Conservation (phyloP, 2,797 vertebrate genomes). For the Cryptoprocta ferox region DNA sequence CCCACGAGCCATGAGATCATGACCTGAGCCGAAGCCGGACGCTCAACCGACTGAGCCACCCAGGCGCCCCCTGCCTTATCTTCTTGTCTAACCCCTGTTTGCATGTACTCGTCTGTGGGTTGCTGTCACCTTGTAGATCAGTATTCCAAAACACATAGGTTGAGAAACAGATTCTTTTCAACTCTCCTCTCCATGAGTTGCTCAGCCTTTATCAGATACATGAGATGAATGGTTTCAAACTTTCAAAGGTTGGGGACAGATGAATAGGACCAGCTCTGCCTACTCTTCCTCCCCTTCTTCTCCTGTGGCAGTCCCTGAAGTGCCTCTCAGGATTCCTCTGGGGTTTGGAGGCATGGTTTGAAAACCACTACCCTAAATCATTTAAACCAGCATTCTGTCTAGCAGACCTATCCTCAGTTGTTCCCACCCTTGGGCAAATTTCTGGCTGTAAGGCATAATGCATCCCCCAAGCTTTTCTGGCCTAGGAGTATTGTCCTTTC, state of each 20-base stretch:
- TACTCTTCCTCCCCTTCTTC: neutral
- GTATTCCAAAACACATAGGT: neutral
- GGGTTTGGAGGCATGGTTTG: neutral
- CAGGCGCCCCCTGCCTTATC: too few species aligned
- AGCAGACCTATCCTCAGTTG: neutral
- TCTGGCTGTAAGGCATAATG: neutral
- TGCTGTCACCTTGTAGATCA: neutral
- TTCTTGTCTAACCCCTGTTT: slow-evolving; percentile 31
- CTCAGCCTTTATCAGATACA: neutral
- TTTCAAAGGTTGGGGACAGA: neutral
- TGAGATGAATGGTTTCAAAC: neutral
- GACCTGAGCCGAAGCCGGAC: too few species aligned
- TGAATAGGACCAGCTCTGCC: neutral
- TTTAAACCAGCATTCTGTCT: neutral
- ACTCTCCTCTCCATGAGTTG: neutral
- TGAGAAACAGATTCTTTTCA: slow-evolving; percentile 37
- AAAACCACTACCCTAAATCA: neutral
- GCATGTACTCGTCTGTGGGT: neutral
- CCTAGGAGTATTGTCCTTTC: slow-evolving; percentile 19
- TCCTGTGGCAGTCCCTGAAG: neutral
- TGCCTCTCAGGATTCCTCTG: neutral
- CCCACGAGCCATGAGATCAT: too few species aligned
- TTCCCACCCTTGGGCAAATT: neutral
- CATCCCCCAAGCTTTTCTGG: slow-evolving; percentile 9
- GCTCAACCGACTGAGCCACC: too few species aligned